phyloP scores from a whole-genome alignment of 2,797 vertebrate species.

The Phrynocephalus vlangalii region DNA sequence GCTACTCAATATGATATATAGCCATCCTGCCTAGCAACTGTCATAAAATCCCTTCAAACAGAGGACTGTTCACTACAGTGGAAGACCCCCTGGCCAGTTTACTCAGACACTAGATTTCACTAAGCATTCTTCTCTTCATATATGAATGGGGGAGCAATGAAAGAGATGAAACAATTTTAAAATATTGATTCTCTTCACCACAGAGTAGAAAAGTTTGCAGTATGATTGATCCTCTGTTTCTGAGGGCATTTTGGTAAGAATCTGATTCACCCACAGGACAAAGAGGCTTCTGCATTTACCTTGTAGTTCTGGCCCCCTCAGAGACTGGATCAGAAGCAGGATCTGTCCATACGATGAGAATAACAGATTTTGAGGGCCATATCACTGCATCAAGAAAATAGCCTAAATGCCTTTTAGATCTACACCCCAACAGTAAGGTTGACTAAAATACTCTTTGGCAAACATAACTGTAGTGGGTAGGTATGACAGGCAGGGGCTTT shows the following conservation, averaged over 20 bases:
- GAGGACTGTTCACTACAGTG: neutral
- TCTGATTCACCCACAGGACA: no score
- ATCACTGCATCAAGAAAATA: neutral
- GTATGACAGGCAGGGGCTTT: neutral
- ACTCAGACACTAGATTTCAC: neutral
- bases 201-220: no score
- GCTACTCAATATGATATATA: no score
- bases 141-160: neutral
- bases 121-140: neutral
- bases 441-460: neutral
- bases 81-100: neutral
- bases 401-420: neutral
- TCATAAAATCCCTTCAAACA: neutral
- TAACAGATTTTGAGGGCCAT: neutral
- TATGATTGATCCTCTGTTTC: no score
- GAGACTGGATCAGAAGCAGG: neutral
- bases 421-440: neutral
- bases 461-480: neutral
- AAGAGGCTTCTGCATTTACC: neutral
- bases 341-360: neutral
- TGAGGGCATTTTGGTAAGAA: neutral
- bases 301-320: neutral
- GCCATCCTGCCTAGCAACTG: no score
- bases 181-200: neutral
- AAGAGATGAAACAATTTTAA: neutral